phyloP scores from a whole-genome alignment of 2,888 invertebrate species.

The Trissoscelio sp. region DNA sequence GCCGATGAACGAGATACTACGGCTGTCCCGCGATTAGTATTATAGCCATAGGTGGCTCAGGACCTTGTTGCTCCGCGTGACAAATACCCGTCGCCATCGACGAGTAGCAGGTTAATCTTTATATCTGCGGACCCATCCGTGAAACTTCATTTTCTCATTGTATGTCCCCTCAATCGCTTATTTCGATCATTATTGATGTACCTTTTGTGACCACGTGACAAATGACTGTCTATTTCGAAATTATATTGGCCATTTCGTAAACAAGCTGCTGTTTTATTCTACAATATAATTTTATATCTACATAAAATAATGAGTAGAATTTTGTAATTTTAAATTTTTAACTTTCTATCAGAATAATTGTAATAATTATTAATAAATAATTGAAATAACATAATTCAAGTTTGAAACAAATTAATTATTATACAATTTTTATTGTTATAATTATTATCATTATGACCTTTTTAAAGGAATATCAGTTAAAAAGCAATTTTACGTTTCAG shows the following conservation, averaged over 20 bases:
- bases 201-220: conserved; percentile 45
- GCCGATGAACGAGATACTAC: conserved; percentile 54
- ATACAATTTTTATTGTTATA: no score
- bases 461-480: no score
- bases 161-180: conserved; percentile 67
- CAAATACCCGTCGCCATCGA: conserved; percentile 60
- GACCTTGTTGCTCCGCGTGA: conserved; percentile 55
- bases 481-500: no score
- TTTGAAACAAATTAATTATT: no score
- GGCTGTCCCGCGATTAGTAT: conserved; percentile 50
- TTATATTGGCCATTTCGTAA: no score
- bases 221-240: conserved; percentile 47
- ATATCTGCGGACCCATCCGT: conserved; percentile 78
- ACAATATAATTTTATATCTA: not conserved
- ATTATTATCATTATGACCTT: no score
- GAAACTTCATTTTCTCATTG: conserved; percentile 79
- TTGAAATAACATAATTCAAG: no score
- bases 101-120: conserved; percentile 78
- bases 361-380: no score
- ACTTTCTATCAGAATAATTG: no score
- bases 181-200: conserved; percentile 55
- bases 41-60: conserved; percentile 42
- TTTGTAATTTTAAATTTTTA: no score
- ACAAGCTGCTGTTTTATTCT: no score
- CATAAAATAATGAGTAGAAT: no score